These are phyloP conservation scores for Opisthocomus hoazin DNA, from an alignment of 2,113 vertebrate species.

Conservation along the genomic window DNA sequence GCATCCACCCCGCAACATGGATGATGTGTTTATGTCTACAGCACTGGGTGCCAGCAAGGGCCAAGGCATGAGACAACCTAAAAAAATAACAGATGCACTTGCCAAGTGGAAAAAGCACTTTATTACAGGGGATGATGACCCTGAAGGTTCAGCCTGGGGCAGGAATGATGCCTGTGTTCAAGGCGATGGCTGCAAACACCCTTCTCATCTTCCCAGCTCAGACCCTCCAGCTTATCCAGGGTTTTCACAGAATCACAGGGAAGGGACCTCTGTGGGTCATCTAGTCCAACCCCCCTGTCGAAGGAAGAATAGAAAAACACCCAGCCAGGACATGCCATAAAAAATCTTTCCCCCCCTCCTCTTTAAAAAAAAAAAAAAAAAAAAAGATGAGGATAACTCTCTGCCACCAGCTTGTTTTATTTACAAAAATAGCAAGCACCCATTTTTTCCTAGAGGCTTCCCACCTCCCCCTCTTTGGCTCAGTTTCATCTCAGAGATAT, in stretches of 20 bases:
- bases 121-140: background rate
- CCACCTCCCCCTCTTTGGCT: background rate
- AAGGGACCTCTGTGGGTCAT: too few relatives aligned
- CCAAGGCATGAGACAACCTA: background rate
- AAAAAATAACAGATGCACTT: accelerated
- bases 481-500: background rate
- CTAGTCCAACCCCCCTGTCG: too few relatives aligned
- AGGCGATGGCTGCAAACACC: background rate
- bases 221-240: background rate
- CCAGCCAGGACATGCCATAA: accelerated
- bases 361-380: too few relatives aligned
- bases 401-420: background rate
- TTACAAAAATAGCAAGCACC: background rate
- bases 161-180: too few relatives aligned
- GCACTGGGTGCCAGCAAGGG: background rate
- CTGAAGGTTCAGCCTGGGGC: background rate
- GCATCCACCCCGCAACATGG: background rate
- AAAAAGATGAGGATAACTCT: background rate
- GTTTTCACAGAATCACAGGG: too few relatives aligned
- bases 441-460: background rate
- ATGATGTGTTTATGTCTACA: background rate
- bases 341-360: background rate
- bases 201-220: background rate
- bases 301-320: background rate
- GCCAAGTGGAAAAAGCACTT: background rate